Evolutionary conservation across 1,140 invertebrate genomes (phyloP).

Genomic region (Zaprionus camerounensis): DNA sequence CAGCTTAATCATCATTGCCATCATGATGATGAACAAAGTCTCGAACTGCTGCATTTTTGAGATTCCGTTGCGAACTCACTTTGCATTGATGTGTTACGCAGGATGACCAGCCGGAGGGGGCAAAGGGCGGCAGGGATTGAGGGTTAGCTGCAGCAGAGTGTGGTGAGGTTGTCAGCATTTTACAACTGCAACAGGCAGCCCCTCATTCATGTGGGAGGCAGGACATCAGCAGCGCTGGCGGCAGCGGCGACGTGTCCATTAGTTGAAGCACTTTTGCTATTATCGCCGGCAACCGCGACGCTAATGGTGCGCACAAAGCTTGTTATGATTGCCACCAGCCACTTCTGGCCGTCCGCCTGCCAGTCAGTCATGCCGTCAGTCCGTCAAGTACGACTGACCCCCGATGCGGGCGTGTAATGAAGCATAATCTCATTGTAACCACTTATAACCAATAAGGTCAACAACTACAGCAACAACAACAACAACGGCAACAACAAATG

Average conservation of each 20-base stretch:
- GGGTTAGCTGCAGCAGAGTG: constrained; percentile 1
- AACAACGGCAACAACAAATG: constrained; percentile 5
- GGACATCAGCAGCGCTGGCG: constrained; percentile 15
- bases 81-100: constrained; percentile 47
- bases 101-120: constrained; percentile 3
- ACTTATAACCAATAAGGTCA: constrained; percentile 81
- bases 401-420: constrained; percentile 65
- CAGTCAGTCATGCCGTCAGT: constrained; percentile 7
- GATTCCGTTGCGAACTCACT: constrained; percentile 63
- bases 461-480: constrained; percentile 33
- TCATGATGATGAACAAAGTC: constrained; percentile 22
- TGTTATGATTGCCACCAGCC: constrained; percentile 74
- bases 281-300: constrained; percentile 70
- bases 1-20: constrained; percentile 73
- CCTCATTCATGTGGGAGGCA: background rate
- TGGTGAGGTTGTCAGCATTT: constrained; percentile 52
- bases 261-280: constrained; percentile 74
- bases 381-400: constrained; percentile 21
- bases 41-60: constrained; percentile 72
- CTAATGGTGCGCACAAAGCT: constrained; percentile 77
- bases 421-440: constrained; percentile 78
- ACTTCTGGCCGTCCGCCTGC: constrained; percentile 8
- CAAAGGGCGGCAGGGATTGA: background rate
- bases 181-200: constrained; percentile 45
- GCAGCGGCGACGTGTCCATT: constrained; percentile 64